These are phyloP conservation scores for Zaprionus gabonicus DNA, from an alignment of 1,140 invertebrate species.

Conservation along the genomic window DNA sequence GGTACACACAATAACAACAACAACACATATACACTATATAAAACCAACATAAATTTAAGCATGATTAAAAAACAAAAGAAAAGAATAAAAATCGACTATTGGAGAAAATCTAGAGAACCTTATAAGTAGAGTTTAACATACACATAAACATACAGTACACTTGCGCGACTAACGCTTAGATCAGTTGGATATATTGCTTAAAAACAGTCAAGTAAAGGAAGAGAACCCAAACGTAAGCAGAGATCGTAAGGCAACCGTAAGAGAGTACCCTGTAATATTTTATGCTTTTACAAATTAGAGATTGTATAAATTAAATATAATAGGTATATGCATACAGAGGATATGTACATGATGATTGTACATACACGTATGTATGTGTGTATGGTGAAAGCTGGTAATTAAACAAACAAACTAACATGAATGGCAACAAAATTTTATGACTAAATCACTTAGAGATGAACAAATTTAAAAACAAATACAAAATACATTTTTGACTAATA, in stretches of 20 bases:
- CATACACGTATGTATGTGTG: conserved; percentile 29
- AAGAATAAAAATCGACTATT: conserved; percentile 64
- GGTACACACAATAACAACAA: conserved; percentile 23
- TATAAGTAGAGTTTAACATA: conserved; percentile 68
- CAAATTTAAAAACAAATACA: conserved; percentile 40
- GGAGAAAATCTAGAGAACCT: conserved; percentile 63
- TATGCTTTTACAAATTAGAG: conserved; percentile 76
- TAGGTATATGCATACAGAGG: conserved; percentile 21
- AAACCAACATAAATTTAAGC: conserved; percentile 44
- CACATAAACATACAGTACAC: conserved; percentile 11
- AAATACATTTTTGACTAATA: conserved; percentile 67
- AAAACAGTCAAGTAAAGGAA: conserved; percentile 28
- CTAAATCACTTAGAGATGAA: conserved; percentile 58
- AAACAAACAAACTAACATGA: conserved; percentile 21
- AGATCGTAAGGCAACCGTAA: conserved; percentile 14
- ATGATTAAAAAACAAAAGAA: conserved; percentile 35
- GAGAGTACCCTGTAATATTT: conserved; percentile 65
- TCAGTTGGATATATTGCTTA: conserved; percentile 52
- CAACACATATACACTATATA: conserved; percentile 14
- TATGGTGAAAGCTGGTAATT: conserved; percentile 31
- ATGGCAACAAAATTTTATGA: conserved; percentile 47
- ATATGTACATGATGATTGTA: conserved; percentile 18
- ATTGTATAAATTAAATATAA: conserved; percentile 72
- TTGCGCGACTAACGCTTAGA: conserved; percentile 33
- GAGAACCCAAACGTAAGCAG: conserved; percentile 24